A percentile compares a stretch with the other conserved stretches of the same genome.
Evolutionary conservation across 2,113 vertebrate species (phyloP).

Genomic region (Elgaria multicarinata): DNA sequence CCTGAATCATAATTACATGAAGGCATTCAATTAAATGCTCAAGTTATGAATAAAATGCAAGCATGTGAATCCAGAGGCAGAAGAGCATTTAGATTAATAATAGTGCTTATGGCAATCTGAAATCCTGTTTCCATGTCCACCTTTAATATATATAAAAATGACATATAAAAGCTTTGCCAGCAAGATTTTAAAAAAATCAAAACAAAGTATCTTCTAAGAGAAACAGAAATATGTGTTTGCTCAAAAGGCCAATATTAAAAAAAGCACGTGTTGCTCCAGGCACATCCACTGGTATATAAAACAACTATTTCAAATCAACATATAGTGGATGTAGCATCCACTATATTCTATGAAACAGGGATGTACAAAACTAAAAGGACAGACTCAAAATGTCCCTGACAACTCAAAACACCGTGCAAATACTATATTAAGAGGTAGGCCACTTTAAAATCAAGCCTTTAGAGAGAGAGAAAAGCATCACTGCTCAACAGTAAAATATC

Average conservation of each 20-base stretch:
- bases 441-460: not conserved
- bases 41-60: not conserved
- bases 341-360: not conserved
- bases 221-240: too few relatives aligned
- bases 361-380: not conserved
- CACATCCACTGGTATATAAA: not conserved
- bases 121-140: not conserved
- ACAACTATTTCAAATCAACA: not conserved
- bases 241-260: not conserved
- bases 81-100: not conserved
- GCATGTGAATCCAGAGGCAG: not conserved
- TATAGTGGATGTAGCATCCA: not conserved
- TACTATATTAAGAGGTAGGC: not conserved
- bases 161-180: too few relatives aligned
- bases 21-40: not conserved
- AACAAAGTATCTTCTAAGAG: not conserved
- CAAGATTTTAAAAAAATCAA: too few relatives aligned
- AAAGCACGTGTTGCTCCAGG: not conserved
- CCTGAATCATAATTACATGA: not conserved
- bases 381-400: not conserved
- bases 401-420: not conserved
- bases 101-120: not conserved
- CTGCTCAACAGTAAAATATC: not conserved
- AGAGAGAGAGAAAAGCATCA: too few relatives aligned
- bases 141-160: not conserved